Base-by-base conservation (phyloP, 2,113 vertebrate genomes). In the Notothenia coriiceps region DNA sequence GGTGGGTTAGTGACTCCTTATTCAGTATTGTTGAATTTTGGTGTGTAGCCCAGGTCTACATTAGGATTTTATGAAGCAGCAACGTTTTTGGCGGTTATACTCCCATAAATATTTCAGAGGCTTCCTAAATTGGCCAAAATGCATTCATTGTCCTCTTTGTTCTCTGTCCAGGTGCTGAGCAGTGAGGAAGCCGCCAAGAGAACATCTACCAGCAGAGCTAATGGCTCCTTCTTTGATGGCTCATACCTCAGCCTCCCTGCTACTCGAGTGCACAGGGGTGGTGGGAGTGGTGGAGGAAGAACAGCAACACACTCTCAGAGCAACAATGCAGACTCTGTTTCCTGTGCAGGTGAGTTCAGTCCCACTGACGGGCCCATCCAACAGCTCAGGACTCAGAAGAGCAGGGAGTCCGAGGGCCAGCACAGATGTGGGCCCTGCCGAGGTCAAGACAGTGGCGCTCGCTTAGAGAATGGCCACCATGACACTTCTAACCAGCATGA, bases 191-290 rank as follows among this genome's bases (percentile, higher is more conserved):
- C 67, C 14, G 63, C 65, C 74, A 84, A 79, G 54, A 75, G 76
- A 78, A 60, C 77, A 35, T 87, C 76, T 69, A 61, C 77, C 3
- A 76, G 80, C 81, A 83, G 70, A 56, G 80, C 70, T 72, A 91
- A 85, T 85, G 82, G 62, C 51, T 82, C 83, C 6, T 76, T 82
- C 14, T 83, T 88, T 57, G 89, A 94, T 54, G 92, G 94, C 83
- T 95, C 95, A 5, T 94, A 94, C 84, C 91, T 93, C 74, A 59
- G 91, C 68, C 61, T 91, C 0, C 67, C 82, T 66, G 59, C 86
- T 52, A 63, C 59, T 5, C 80, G 12, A 77, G 49, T 59, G 50
- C 51, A 57, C n/a, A 78, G 57, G 29, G 75, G 73, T 54, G 65
- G 67, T 29, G 65, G 67, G 22, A 55, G 70, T 52, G 73, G 70